Evolutionary conservation across 2,888 invertebrate genomes (phyloP), one percentile per base, ranked within the genome.

Genomic region (Netelia melanura): DNA sequence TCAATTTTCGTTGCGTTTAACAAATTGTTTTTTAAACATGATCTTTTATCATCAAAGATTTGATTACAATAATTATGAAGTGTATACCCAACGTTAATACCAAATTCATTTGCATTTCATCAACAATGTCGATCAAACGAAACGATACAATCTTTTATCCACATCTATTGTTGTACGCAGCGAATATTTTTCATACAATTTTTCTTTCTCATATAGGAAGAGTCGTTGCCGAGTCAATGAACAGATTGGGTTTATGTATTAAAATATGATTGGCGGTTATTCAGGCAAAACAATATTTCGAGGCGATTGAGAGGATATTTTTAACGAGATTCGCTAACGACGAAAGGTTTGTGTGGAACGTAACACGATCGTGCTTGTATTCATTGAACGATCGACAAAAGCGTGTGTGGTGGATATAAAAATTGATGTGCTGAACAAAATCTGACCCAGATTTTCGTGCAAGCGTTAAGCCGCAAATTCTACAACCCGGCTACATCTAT

Each of bases 351-450:
- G 9, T 56, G 17, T 21, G 8, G 23, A 21, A 21, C 58, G 23
- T 21, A 17, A 23, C 58, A 58, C 17, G 17, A 3, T 58, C 21
- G 58, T 21, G 58, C 58, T 58, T 23, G 17, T 25, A n/a, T 54
- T 70, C 68, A 70, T 11, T n/a, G 54, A 54, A 30, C 30, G n/a
- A 62, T 62, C 62, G 30, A 62, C 21, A 10, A 14, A 21, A 62
- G 25, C n/a, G 14, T 11, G n/a, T 62, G 14, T 62, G 2, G 25
- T 5, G 14, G 30, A 62, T 25, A 62, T 25, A 58, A 58, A 74
- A 74, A 74, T 61, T 74, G 17, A 74, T 61, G 43, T 11, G 72
- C 61, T 61, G 25, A 61, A 74, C 44, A 21, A 25, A 43, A 74
- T 61, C 21, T 30, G 72, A 62, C 61, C 72, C 44, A 48, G 48